Evolutionary conservation across 2,888 invertebrate species (phyloP).

Genomic region (Eubasilissa splendida): DNA sequence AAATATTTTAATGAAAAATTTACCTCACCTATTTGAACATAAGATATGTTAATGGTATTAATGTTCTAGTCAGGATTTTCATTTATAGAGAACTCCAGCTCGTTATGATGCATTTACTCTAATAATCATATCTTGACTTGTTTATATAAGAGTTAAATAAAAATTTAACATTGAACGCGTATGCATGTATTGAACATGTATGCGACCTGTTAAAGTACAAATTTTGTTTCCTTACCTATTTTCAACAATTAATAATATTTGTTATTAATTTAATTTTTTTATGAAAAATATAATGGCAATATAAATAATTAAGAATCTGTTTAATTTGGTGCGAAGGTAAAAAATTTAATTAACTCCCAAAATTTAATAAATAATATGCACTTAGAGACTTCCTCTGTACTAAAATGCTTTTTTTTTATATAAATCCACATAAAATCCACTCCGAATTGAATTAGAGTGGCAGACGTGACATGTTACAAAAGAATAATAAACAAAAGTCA

Average conservation of each 20-base stretch:
- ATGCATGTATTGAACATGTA: not conserved
- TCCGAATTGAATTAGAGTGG: no score
- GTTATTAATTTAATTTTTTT: not conserved
- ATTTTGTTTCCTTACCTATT: conserved; percentile 7
- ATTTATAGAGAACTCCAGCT: conserved; percentile 1
- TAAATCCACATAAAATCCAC: no score
- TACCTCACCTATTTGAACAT: conserved; percentile 50
- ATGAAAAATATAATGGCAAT: not conserved
- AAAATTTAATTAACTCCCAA: no score
- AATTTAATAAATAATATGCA: no score
- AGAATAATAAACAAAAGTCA: no score
- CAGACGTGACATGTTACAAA: no score
- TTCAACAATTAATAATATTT: not conserved
- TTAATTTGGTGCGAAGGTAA: no score
- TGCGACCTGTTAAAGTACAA: conserved; percentile 28
- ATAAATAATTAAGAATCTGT: no score
- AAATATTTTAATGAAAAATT: conserved; percentile 1
- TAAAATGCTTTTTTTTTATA: no score
- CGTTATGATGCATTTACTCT: conserved; percentile 15
- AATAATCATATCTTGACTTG: conserved; percentile 6
- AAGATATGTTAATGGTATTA: conserved; percentile 43
- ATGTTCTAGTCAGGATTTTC: conserved; percentile 34
- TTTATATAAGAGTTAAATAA: no score
- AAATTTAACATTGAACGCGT: no score
- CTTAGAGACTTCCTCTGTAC: no score